phyloP scores from a whole-genome alignment of 2,888 invertebrate species.

The Rhyacophila evoluta region DNA sequence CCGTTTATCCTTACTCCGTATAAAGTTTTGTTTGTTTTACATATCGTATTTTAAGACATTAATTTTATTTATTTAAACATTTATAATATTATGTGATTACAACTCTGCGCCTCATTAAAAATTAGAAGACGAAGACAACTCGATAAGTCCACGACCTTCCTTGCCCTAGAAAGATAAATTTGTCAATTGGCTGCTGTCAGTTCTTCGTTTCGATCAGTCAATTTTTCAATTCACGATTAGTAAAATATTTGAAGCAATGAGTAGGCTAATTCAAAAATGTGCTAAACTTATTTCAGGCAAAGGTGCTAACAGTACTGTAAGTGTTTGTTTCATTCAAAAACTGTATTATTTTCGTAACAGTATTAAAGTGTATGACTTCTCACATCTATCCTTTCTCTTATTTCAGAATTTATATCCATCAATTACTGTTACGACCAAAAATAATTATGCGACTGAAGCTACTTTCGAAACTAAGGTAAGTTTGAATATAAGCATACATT shows the following conservation, averaged over 20 bases:
- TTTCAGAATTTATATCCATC: slow-evolving; percentile 65
- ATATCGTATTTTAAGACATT: too few relatives aligned
- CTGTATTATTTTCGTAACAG: background rate
- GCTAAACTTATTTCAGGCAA: slow-evolving; percentile 36
- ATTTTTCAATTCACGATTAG: background rate
- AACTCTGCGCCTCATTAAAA: too few relatives aligned
- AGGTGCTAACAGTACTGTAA: slow-evolving; percentile 33
- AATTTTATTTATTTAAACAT: too few relatives aligned
- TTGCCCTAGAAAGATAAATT: slow-evolving; percentile 38
- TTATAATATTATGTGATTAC: too few relatives aligned
- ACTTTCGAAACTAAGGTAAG: slow-evolving; percentile 73
- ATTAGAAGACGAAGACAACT: slow-evolving; percentile 33
- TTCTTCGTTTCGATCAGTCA: slow-evolving; percentile 25
- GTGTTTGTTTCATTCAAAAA: background rate
- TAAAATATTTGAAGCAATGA: slow-evolving; percentile 44
- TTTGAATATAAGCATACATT: background rate
- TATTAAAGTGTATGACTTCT: background rate
- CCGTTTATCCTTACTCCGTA: too few relatives aligned
- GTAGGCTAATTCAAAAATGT: slow-evolving; percentile 49
- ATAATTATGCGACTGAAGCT: slow-evolving; percentile 73
- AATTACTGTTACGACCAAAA: slow-evolving; percentile 62
- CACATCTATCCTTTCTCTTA: slow-evolving; percentile 14
- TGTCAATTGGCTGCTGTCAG: slow-evolving; percentile 43
- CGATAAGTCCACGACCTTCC: slow-evolving; percentile 39
- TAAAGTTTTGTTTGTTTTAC: too few relatives aligned